Percentiles rank a stretch among this genome's conserved stretches.
phyloP scores from a whole-genome alignment of 2,797 vertebrate genomes.

The Champsocephalus esox region DNA sequence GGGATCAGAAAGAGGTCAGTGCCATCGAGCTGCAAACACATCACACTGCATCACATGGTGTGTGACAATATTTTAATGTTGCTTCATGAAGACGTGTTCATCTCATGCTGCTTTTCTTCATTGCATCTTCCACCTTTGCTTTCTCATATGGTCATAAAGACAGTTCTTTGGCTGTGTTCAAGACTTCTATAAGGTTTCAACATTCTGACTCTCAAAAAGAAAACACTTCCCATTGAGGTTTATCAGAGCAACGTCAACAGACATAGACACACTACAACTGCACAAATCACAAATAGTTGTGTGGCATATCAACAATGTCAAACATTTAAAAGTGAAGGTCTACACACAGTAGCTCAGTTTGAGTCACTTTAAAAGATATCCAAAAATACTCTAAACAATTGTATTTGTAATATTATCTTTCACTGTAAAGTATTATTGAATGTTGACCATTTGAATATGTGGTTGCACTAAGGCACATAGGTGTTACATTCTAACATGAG shows the following conservation, averaged over 20 bases:
- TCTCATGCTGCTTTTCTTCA: background rate
- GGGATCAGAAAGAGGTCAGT: slow-evolving; percentile 90
- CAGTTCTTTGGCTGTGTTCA: background rate
- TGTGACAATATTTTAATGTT: no score
- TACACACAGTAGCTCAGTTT: background rate
- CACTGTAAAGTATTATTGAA: background rate
- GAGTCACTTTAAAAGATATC: no score
- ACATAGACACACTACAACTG: background rate
- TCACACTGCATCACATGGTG: no score
- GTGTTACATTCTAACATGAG: background rate
- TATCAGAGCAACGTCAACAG: background rate
- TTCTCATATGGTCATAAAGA: background rate
- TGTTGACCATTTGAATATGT: background rate
- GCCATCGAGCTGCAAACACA: no score
- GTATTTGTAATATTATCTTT: background rate
- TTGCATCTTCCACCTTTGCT: background rate
- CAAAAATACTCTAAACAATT: background rate
- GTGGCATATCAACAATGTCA: background rate
- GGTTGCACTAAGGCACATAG: background rate
- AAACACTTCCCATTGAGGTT: background rate
- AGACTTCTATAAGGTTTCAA: background rate
- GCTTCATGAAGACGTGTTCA: background rate
- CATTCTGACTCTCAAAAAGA: background rate
- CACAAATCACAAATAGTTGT: background rate
- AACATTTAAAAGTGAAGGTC: background rate